These are phyloP conservation scores for Leptinotarsa peninsularis DNA, from an alignment of 2,888 invertebrate species.

Conservation along the genomic window DNA sequence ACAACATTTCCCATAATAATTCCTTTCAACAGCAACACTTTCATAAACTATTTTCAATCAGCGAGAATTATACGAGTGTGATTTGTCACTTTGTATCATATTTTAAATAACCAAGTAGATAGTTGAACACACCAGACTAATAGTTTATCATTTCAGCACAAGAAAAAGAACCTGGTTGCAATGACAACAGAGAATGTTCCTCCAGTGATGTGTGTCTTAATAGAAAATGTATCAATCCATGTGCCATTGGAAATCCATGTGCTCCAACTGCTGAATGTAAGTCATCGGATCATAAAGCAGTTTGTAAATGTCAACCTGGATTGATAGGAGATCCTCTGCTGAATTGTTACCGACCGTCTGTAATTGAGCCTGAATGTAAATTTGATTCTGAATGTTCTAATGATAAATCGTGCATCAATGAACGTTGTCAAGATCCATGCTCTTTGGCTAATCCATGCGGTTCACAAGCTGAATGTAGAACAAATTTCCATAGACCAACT, in stretches of 20 bases:
- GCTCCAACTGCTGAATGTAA: constrained; percentile 83
- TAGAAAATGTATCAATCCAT: constrained; percentile 82
- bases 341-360: constrained; percentile 74
- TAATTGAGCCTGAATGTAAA: constrained; percentile 76
- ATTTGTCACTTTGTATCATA: background rate
- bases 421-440: constrained; percentile 86
- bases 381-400: constrained; percentile 81
- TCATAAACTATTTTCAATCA: constrained; percentile 22
- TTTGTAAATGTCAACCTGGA: constrained; percentile 81
- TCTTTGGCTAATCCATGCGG: constrained; percentile 83
- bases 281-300: constrained; percentile 80
- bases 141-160: constrained; percentile 56
- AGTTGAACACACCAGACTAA: constrained; percentile 23
- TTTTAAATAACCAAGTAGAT: background rate
- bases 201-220: constrained; percentile 79
- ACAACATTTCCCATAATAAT: constrained; percentile 23
- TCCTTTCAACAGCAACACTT: constrained; percentile 52
- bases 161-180: constrained; percentile 73
- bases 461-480: constrained; percentile 82
- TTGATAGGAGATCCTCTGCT: constrained; percentile 84
- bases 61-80: background rate
- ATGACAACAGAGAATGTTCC: constrained; percentile 78
- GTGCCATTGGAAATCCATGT: constrained; percentile 77
- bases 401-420: constrained; percentile 83
- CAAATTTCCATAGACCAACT: constrained; percentile 81